These are phyloP conservation scores for Artibeus lituratus DNA, from an alignment of 2,797 vertebrate species.

Conservation along the genomic window DNA sequence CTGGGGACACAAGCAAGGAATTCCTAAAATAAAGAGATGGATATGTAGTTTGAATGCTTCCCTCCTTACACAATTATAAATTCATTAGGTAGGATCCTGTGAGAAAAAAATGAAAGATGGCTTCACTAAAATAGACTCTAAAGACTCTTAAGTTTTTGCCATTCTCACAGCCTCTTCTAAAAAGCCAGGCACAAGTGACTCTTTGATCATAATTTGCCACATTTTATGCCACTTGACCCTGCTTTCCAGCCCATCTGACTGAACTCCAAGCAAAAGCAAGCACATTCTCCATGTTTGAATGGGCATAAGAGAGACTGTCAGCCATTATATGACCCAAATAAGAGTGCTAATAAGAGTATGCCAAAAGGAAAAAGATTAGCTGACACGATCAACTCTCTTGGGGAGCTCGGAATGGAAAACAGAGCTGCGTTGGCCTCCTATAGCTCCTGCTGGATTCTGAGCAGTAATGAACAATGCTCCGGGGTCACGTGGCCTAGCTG, in stretches of 20 bases:
- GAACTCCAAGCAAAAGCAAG: neutral
- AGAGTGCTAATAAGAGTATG: neutral
- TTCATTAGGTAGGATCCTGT: neutral
- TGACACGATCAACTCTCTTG: neutral
- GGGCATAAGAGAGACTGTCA: neutral
- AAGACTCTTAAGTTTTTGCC: neutral
- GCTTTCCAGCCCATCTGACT: neutral
- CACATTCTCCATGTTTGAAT: neutral
- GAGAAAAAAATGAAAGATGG: neutral
- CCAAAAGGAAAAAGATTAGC: slow-evolving; percentile 2
- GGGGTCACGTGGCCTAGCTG: neutral
- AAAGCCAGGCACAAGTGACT: neutral
- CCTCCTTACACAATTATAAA: neutral
- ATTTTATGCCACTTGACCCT: neutral
- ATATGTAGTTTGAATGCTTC: neutral
- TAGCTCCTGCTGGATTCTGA: neutral
- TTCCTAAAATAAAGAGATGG: neutral
- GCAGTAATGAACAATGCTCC: neutral
- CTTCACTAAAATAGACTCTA: neutral
- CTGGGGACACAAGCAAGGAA: neutral
- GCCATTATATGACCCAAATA: neutral
- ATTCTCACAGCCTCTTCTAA: neutral
- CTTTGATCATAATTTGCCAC: neutral
- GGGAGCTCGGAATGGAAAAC: neutral
- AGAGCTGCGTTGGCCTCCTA: neutral